These are phyloP conservation scores for Acomys russatus DNA, from an alignment of 2,797 vertebrate genomes.

Conservation along the genomic window DNA sequence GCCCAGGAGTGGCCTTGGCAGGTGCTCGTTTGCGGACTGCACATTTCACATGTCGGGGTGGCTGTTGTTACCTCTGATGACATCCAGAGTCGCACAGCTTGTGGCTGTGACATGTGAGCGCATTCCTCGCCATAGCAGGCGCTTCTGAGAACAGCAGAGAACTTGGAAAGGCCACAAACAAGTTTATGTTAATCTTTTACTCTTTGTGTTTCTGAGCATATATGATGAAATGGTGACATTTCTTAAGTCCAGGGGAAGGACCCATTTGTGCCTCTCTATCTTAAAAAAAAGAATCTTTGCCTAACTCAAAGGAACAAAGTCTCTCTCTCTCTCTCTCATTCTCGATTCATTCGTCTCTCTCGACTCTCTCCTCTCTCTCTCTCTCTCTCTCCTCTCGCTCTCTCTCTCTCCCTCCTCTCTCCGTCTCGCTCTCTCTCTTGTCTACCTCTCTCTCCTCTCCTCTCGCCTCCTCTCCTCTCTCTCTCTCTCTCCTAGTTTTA, in stretches of 20 bases:
- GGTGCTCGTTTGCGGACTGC: neutral
- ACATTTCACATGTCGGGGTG: neutral
- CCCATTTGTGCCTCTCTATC: neutral
- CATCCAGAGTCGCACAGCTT: neutral
- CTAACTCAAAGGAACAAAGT: neutral
- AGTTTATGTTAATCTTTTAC: neutral
- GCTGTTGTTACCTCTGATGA: neutral
- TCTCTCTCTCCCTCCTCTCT: neutral
- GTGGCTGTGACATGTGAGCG: neutral
- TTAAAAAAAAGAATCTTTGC: neutral
- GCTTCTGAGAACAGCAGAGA: neutral
- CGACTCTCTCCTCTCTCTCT: neutral
- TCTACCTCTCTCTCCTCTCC: too few relatives aligned
- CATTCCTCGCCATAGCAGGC: neutral
- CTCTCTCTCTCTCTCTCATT: neutral
- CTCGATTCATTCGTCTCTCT: too few relatives aligned
- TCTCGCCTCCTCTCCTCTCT: too few relatives aligned
- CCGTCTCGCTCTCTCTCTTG: neutral
- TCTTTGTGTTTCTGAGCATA: neutral
- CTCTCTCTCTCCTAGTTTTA: slow-evolving; percentile 5
- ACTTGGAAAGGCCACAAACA: neutral
- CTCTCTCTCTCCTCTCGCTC: too few relatives aligned
- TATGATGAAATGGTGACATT: slow-evolving; percentile 1
- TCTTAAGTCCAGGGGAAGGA: neutral
- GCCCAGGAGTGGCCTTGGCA: neutral